These are phyloP conservation scores for Urocolius indicus DNA, from an alignment of 2,113 vertebrate genomes.

Conservation along the genomic window DNA sequence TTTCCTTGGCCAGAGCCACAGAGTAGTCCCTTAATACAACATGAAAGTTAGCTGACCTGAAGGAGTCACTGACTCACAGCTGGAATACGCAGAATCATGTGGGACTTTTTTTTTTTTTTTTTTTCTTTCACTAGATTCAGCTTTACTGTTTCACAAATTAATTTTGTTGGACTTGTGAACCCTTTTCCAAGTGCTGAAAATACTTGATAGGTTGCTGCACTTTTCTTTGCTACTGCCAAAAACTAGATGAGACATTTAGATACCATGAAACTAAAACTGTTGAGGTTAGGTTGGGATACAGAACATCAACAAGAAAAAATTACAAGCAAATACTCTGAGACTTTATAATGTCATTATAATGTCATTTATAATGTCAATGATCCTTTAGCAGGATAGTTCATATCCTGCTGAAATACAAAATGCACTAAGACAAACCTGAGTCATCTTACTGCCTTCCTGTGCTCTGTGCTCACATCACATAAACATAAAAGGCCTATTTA, in stretches of 20 bases:
- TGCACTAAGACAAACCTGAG: background rate
- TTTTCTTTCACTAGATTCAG: background rate
- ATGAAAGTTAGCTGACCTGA: background rate
- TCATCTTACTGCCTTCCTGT: background rate
- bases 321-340: background rate
- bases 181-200: background rate
- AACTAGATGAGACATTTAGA: background rate
- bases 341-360: background rate
- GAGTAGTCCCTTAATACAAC: background rate
- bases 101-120: no score
- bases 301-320: background rate
- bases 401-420: background rate
- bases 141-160: background rate
- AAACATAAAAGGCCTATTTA: background rate
- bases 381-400: no score
- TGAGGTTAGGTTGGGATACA: background rate
- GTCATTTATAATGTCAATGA: no score
- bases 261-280: background rate
- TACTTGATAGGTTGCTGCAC: background rate
- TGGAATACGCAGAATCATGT: background rate
- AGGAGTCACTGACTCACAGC: background rate
- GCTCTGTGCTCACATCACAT: background rate
- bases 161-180: background rate
- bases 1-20: accelerated
- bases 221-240: background rate